A percentile compares a stretch with the other conserved stretches of the same genome.
Evolutionary conservation across 1,140 invertebrate species (phyloP).

Genomic region (Arion vulgaris): DNA sequence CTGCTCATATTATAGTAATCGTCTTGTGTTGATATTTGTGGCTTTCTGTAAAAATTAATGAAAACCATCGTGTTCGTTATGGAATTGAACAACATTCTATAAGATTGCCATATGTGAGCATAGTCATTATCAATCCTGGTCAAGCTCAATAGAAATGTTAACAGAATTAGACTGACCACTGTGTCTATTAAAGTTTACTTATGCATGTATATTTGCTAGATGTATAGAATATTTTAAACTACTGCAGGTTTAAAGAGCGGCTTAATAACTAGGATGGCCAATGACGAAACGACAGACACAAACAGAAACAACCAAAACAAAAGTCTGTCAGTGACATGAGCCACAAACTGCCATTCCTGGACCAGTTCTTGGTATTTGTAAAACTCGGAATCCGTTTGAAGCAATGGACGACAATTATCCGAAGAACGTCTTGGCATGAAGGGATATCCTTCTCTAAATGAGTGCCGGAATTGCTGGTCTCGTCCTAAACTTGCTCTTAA

Average conservation of each 20-base stretch:
- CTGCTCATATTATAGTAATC: too few species aligned
- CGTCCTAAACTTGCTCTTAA: constrained; percentile 18
- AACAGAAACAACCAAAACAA: constrained; percentile 98
- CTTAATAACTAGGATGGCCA: constrained; percentile 97
- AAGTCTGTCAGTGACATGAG: constrained; percentile 98
- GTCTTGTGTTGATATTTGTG: too few species aligned
- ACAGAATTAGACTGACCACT: too few species aligned
- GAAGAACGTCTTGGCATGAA: not conserved
- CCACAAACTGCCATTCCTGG: constrained; percentile 98
- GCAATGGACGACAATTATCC: not conserved
- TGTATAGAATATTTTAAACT: not conserved
- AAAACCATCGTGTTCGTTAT: too few species aligned
- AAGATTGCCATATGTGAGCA: too few species aligned
- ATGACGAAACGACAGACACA: constrained; percentile 91
- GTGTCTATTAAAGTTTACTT: too few species aligned
- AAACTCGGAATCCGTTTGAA: constrained; percentile 2
- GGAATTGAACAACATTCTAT: too few species aligned
- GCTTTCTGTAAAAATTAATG: too few species aligned
- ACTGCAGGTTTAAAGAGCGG: constrained; percentile 76
- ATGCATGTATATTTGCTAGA: too few species aligned
- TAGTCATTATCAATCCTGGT: too few species aligned
- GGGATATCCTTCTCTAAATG: constrained; percentile 16
- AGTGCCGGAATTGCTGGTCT: constrained; percentile 12
- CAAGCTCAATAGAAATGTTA: too few species aligned
- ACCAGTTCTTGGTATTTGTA: constrained; percentile 39